Evolutionary conservation across 2,888 invertebrate species (phyloP).

Genomic region (Hartigia nigra): DNA sequence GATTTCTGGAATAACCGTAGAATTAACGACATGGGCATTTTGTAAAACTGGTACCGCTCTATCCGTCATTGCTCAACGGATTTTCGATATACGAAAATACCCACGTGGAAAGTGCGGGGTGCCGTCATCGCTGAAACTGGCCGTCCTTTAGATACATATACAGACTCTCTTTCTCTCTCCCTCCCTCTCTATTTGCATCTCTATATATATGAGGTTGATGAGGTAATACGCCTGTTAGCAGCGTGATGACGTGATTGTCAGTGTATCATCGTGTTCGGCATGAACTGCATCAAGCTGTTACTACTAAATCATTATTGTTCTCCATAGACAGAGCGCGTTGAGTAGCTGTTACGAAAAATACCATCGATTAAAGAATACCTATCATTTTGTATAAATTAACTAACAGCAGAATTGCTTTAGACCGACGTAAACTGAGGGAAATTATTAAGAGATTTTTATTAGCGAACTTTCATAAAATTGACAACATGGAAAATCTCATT

Average conservation of each 20-base stretch:
- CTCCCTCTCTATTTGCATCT: slow-evolving; percentile 4
- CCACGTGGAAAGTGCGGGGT: slow-evolving; percentile 27
- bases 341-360: neutral
- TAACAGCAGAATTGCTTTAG: neutral
- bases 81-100: slow-evolving; percentile 9
- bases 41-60: neutral
- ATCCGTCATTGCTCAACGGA: slow-evolving; percentile 4
- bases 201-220: slow-evolving; percentile 30
- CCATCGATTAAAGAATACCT: neutral
- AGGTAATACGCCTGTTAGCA: slow-evolving; percentile 40
- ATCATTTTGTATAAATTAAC: neutral
- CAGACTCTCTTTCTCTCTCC: neutral
- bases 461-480: neutral
- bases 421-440: neutral
- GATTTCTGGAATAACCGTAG: neutral
- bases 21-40: neutral
- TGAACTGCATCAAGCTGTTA: neutral
- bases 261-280: neutral
- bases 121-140: slow-evolving; percentile 50
- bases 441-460: neutral
- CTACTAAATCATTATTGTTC: neutral
- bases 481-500: neutral
- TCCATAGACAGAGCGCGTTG: neutral
- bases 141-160: slow-evolving; percentile 37
- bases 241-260: slow-evolving; percentile 25